Base-by-base conservation (phyloP, 2,113 vertebrate genomes). In the Corydoras maculifer region DNA sequence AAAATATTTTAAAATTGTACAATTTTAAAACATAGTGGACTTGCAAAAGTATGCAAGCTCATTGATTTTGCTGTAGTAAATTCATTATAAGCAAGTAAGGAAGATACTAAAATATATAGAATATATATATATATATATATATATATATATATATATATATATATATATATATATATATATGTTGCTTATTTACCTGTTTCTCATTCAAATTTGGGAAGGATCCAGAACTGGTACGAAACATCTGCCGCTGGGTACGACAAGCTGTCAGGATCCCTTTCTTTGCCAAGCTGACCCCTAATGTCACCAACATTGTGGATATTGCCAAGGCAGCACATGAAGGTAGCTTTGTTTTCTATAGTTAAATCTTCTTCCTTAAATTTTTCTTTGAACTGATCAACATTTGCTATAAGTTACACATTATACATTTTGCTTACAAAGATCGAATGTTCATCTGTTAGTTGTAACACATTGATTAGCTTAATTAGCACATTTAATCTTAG, bases 231-330 rank as follows among this genome's bases (percentile, higher is more conserved):
- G 91, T 93, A 73, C 84, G 87, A 64, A 94, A 93, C 92, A 97
- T 94, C 89, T 98, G 97, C 80, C 92, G 91, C 66, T 98, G 95
- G 95, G 92, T 99, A 74, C 92, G 93, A 70, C 92, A 91, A 84
- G 90, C 96, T 84, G 84, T 90, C 85, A 87, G 48, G 77, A 85
- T 98, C 82, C 94, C 95, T 0, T 98, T 99, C 87, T 98, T 98
- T 86, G 96, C 95, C 90, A 99, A 98, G 79, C 86, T 98, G 89
- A 98, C 95, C 82, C 94, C 95, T 81, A 96, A 97, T 77, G 94
- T 99, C 76, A 95, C 94, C 65, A 89, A 94, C 80, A 90, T 96
- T 65, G 92, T 94, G 69, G 93, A 91, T 86, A 97, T 96, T 25
- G 94, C 94, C 49, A 84, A 76, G 84, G 95, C 95, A 75, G 92